Conservation (phyloP, 30 jellyfish, hydroid and myxozoan species). For the Hydra vulgaris region DNA sequence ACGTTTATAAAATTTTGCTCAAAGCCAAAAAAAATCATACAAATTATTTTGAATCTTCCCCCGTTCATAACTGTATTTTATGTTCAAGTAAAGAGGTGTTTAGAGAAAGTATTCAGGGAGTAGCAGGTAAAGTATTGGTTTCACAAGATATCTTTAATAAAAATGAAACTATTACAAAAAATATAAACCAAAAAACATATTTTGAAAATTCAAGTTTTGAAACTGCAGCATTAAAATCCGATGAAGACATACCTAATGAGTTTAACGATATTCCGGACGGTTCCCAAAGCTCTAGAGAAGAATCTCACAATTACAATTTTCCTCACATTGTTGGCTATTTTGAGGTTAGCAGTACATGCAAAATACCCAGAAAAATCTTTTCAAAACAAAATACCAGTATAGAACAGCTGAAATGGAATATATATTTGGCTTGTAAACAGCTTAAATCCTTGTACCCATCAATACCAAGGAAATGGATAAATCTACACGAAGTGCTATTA, state of each 20-base stretch:
- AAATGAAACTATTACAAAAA: not conserved
- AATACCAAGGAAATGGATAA: slow-evolving; percentile 31
- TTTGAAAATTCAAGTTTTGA: not conserved
- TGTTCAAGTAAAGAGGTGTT: not conserved
- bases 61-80: slow-evolving; percentile 10
- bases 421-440: slow-evolving; percentile 1
- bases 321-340: slow-evolving; percentile 35
- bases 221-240: no score
- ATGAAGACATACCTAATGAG: no score
- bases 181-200: not conserved
- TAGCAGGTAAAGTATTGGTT: slow-evolving; percentile 20
- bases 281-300: no score
- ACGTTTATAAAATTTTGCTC: not conserved
- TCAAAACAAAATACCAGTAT: slow-evolving; percentile 5
- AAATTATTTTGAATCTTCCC: not conserved
- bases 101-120: slow-evolving; percentile 17
- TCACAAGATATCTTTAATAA: not conserved
- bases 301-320: not conserved
- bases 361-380: slow-evolving; percentile 16
- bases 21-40: slow-evolving; percentile 8
- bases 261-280: no score
- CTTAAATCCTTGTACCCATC: slow-evolving; percentile 19
- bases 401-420: slow-evolving; percentile 19
- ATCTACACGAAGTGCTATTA: not conserved
- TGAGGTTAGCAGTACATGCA: slow-evolving; percentile 24